Evolutionary conservation across 1,140 invertebrate species (phyloP).

Genomic region (Hylaeus anthracinus): DNA sequence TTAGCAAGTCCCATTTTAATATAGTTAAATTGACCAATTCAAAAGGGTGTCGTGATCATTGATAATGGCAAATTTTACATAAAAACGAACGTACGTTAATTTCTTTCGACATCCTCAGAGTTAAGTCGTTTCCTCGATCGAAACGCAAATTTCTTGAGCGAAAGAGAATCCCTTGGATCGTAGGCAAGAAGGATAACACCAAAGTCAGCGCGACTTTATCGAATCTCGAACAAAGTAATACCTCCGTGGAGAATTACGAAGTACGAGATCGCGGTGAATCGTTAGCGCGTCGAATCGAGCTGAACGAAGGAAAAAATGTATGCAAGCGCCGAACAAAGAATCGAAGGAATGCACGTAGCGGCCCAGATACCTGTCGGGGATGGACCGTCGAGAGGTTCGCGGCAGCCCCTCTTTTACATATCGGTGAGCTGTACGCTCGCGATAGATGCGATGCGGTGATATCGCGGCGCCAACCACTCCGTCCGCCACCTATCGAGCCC

Average conservation of each 20-base stretch:
- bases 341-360: conserved; percentile 9
- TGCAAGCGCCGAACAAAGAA: conserved; percentile 32
- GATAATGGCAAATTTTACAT: no score
- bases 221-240: not conserved
- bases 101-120: no score
- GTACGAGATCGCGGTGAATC: not conserved
- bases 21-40: no score
- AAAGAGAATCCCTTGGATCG: no score
- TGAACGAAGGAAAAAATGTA: conserved; percentile 10
- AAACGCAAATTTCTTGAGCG: no score
- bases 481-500: conserved; percentile 35
- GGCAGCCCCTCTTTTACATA: conserved; percentile 61
- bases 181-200: no score
- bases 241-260: not conserved
- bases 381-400: conserved; percentile 20
- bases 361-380: conserved; percentile 49
- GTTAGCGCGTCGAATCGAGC: not conserved
- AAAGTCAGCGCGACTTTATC: no score
- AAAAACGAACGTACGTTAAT: no score
- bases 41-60: no score
- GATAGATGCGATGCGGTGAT: conserved; percentile 64
- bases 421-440: conserved; percentile 54
- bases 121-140: no score
- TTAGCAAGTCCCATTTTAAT: no score
- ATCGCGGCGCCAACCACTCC: conserved; percentile 56